phyloP scores from a whole-genome alignment of 2,113 vertebrate genomes.

The Gambusia affinis region DNA sequence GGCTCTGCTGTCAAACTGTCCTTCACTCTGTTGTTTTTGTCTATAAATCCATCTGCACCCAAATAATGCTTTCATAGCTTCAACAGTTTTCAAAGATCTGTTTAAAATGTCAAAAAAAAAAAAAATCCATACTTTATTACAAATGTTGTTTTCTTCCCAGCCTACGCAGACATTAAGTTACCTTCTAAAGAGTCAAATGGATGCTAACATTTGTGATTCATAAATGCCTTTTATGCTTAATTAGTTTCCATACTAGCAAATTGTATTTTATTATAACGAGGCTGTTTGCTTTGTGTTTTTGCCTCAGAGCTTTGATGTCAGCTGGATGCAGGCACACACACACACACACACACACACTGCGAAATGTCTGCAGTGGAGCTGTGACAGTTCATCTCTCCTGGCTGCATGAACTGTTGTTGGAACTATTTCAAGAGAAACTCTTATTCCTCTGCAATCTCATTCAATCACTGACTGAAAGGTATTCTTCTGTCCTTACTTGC shows the following conservation, averaged over 20 bases:
- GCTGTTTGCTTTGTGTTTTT: background rate
- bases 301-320: background rate
- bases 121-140: background rate
- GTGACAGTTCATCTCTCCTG: background rate
- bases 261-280: background rate
- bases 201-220: background rate
- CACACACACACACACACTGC: background rate
- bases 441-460: background rate
- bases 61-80: background rate
- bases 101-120: background rate
- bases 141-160: background rate
- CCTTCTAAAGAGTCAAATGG: background rate
- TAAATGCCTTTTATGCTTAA: background rate
- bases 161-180: background rate
- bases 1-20: background rate
- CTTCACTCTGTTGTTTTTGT: background rate
- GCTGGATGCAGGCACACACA: background rate
- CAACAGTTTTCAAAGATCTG: background rate
- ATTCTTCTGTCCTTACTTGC: conserved; percentile 1
- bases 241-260: background rate
- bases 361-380: background rate
- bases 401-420: background rate
- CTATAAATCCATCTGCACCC: background rate
- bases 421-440: background rate
- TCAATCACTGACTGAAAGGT: conserved; percentile 11